Conservation (phyloP, 2,888 invertebrate genomes). For the Lepidocyrtoides sp. region DNA sequence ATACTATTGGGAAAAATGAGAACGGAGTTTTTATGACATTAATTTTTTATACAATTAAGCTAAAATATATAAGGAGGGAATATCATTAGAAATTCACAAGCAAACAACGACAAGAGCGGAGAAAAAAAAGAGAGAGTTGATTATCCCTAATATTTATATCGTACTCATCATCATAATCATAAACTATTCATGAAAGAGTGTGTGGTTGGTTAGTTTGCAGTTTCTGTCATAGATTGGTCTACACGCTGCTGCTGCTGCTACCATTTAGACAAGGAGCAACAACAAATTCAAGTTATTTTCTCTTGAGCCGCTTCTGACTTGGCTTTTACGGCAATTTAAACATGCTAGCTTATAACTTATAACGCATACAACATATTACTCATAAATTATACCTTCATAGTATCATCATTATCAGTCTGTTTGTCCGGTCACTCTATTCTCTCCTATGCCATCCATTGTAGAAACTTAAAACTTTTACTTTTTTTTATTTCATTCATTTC, state of each 20-base stretch:
- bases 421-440: too few species aligned
- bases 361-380: neutral
- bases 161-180: constrained; percentile 72
- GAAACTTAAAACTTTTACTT: too few species aligned
- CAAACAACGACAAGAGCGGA: neutral
- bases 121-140: constrained; percentile 61
- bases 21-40: constrained; percentile 63
- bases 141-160: constrained; percentile 70
- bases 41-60: constrained; percentile 70
- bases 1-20: constrained; percentile 41
- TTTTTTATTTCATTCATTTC: too few species aligned
- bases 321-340: constrained; percentile 51
- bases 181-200: constrained; percentile 68
- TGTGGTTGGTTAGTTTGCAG: constrained; percentile 59
- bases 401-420: neutral
- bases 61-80: constrained; percentile 50
- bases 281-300: constrained; percentile 73
- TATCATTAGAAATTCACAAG: constrained; percentile 51
- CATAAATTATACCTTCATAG: neutral
- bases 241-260: neutral
- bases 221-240: neutral
- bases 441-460: too few species aligned
- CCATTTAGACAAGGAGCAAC: neutral
- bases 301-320: constrained; percentile 62
- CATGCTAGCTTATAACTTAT: constrained; percentile 3